Evolutionary conservation across 2,888 invertebrate species (phyloP), one percentile per base, ranked within the genome.

Genomic region (Megalurothrips usitatus): DNA sequence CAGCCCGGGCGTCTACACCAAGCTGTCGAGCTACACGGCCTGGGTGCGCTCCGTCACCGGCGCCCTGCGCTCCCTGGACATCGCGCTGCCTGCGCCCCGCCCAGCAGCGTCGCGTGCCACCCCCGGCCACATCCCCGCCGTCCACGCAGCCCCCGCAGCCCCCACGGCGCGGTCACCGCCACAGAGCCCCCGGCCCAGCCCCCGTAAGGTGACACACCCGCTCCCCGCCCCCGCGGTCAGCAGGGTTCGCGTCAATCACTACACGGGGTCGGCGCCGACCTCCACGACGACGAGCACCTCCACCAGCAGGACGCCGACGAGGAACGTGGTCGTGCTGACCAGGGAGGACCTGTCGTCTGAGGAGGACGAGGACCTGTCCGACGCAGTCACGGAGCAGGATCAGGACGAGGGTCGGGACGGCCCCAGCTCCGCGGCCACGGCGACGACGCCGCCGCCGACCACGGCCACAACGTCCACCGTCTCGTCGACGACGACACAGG

Each of bases 11-110:
- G 79, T 81, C 23, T 81, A 81, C 49, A 81, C 81, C 28, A 82
- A 83, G n/a, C 82, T 83, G 43, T 81, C 81, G 52, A 81, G 81
- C 80, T 83, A 83, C 81, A 81, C 85, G 63, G 84, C 83, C 48
- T 88, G 87, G 87, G 86, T 88, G 80, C 84, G 85, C 78, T 84
- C 85, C 19, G 84, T 85, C 58, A 26, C 26, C 68, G 68, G 68
- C 12, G 68, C 3, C 68, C 68, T 58, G 80, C 84, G 43, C 28
- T 81, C 79, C 81, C 58, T 23, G 26, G 68, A 75, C 26, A 26
- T 9, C 12, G 23, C 68, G 23, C 12, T 26, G 68, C 26, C 68
- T 19, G 52, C 52, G 52, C 52, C 52, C 52, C 52, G 14, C 14
- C 1, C 52, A 2, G 52, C 52, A 9, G 0, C 58, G 58, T 58